phyloP scores from a whole-genome alignment of 2,113 vertebrate genomes.

The Brachypteracias leptosomus region DNA sequence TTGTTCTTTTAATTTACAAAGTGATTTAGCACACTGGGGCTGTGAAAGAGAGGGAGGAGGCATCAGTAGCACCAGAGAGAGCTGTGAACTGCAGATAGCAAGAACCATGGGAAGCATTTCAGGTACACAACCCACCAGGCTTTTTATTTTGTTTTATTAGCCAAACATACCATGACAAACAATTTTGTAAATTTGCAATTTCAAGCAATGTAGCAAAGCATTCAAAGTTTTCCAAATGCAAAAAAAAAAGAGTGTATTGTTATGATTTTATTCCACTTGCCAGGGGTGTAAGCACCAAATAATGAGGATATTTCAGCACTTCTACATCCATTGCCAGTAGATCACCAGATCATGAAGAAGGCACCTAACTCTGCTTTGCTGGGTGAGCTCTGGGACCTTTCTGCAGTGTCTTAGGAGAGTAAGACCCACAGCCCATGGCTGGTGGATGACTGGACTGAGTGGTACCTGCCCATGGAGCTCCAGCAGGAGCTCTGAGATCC shows the following conservation, averaged over 20 bases:
- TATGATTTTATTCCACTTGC: neutral
- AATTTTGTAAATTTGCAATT: neutral
- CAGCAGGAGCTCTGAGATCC: neutral
- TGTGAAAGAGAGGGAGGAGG: neutral
- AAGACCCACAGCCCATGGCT: neutral
- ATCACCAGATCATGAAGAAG: neutral
- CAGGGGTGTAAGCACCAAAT: neutral
- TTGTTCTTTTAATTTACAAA: constrained; percentile 3
- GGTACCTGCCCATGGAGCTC: neutral
- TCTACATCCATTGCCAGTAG: neutral
- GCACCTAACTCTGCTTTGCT: neutral
- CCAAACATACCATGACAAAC: neutral
- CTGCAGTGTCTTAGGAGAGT: neutral
- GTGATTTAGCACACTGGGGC: neutral
- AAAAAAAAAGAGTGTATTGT: neutral
- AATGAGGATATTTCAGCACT: neutral
- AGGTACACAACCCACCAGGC: neutral
- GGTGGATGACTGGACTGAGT: neutral
- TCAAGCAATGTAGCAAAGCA: neutral
- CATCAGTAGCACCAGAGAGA: neutral
- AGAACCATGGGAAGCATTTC: neutral
- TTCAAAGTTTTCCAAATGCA: neutral
- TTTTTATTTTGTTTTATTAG: neutral
- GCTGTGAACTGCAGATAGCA: constrained; percentile 9
- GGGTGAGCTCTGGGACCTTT: neutral